These are phyloP conservation scores for Furnarius figulus DNA, from an alignment of 2,113 vertebrate species.

Conservation along the genomic window DNA sequence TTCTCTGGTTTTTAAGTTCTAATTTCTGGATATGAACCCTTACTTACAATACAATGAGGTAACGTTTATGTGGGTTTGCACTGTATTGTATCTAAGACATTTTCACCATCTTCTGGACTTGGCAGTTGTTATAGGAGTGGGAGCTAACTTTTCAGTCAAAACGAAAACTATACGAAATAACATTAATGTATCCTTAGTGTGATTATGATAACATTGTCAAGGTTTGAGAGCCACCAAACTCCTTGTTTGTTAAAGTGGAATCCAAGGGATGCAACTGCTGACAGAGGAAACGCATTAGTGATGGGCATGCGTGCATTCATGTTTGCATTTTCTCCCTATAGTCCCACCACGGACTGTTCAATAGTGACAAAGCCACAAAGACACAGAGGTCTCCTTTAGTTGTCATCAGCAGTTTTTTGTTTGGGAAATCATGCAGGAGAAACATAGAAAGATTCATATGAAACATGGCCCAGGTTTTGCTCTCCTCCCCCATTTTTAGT, in stretches of 20 bases:
- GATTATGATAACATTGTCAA: background rate
- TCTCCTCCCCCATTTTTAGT: background rate
- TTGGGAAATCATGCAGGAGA: background rate
- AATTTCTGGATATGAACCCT: background rate
- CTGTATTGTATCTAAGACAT: background rate
- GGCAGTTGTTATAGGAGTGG: background rate
- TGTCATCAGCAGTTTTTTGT: background rate
- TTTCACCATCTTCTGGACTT: background rate
- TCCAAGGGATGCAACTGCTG: background rate
- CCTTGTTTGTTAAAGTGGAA: background rate
- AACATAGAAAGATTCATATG: background rate
- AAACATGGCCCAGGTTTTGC: background rate
- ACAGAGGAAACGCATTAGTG: background rate
- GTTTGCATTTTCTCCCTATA: background rate
- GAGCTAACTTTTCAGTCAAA: background rate
- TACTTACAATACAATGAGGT: background rate
- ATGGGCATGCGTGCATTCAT: fast-evolving
- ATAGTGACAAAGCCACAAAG: background rate
- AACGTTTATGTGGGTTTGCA: background rate
- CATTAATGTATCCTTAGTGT: background rate
- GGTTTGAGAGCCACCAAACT: background rate
- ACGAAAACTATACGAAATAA: background rate
- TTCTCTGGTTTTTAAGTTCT: background rate
- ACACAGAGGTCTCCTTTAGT: background rate
- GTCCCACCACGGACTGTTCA: background rate